Evolutionary conservation across 2,797 vertebrate species (phyloP).

Genomic region (Otolemur crassicaudatus): DNA sequence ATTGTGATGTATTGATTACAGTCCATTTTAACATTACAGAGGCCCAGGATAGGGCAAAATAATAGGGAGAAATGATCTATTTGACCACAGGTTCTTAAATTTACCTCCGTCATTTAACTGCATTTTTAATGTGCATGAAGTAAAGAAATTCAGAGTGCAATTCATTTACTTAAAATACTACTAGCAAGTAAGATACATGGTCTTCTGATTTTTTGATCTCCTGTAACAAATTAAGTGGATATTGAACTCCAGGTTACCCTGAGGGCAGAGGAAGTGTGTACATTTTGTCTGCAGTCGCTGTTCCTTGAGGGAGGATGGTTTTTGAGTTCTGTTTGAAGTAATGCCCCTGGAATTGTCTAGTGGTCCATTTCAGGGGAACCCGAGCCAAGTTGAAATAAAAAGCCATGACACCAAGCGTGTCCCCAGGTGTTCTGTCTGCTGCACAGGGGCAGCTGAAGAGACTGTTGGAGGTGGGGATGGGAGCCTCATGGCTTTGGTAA

Average conservation of each 20-base stretch:
- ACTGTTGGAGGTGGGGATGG: not conserved
- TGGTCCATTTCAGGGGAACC: not conserved
- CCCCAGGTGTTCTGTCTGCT: not conserved
- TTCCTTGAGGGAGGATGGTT: not conserved
- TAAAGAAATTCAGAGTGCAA: not conserved
- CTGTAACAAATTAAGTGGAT: not conserved
- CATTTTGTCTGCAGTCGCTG: not conserved
- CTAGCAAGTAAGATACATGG: not conserved
- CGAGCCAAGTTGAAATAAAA: not conserved
- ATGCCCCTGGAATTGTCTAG: not conserved
- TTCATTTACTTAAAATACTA: constrained; percentile 39
- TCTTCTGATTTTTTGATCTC: not conserved
- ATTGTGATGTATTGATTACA: not conserved
- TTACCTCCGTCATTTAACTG: not conserved
- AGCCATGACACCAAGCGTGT: not conserved
- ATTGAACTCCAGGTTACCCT: not conserved
- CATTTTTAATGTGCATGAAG: not conserved
- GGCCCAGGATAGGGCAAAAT: not conserved
- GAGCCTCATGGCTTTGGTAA: not conserved
- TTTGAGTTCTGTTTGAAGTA: not conserved
- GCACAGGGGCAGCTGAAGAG: not conserved
- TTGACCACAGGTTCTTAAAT: not conserved
- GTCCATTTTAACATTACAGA: not conserved
- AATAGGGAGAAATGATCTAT: not conserved
- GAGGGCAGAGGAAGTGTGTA: not conserved